phyloP scores from a whole-genome alignment of 2,888 invertebrate genomes.

The Drosophila subquinaria region DNA sequence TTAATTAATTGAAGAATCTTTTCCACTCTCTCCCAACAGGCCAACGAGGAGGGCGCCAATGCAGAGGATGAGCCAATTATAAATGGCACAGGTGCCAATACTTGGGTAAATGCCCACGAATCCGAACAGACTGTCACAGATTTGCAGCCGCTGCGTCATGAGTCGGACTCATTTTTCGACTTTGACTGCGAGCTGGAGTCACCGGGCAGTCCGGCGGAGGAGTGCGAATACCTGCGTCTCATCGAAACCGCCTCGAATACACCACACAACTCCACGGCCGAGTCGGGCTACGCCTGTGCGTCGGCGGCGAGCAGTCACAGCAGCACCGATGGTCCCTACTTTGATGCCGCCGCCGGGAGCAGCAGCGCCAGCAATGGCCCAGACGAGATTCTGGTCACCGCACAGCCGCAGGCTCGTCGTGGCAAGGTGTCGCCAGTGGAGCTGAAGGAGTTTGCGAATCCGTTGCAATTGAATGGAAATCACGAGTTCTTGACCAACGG shows the following conservation, averaged over 20 bases:
- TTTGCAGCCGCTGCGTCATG: conserved; percentile 86
- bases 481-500: conserved; percentile 69
- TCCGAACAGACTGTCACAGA: conserved; percentile 85
- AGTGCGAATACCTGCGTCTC: conserved; percentile 87
- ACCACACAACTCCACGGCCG: conserved; percentile 86
- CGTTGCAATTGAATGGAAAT: conserved; percentile 52
- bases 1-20: background rate
- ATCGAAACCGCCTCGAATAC: conserved; percentile 87
- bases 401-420: conserved; percentile 34
- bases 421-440: conserved; percentile 41
- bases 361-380: conserved; percentile 56
- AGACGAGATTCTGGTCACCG: conserved; percentile 47
- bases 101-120: conserved; percentile 84
- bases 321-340: conserved; percentile 86
- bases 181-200: conserved; percentile 89
- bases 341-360: conserved; percentile 84
- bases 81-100: conserved; percentile 81
- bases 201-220: conserved; percentile 90
- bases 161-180: conserved; percentile 88
- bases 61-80: conserved; percentile 84
- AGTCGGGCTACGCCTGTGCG: conserved; percentile 87
- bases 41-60: conserved; percentile 77
- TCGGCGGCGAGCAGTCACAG: conserved; percentile 86
- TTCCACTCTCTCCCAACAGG: conserved; percentile 59
- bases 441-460: conserved; percentile 46